Evolutionary conservation across 2,797 vertebrate genomes (phyloP).

Genomic region (Lemur catta): DNA sequence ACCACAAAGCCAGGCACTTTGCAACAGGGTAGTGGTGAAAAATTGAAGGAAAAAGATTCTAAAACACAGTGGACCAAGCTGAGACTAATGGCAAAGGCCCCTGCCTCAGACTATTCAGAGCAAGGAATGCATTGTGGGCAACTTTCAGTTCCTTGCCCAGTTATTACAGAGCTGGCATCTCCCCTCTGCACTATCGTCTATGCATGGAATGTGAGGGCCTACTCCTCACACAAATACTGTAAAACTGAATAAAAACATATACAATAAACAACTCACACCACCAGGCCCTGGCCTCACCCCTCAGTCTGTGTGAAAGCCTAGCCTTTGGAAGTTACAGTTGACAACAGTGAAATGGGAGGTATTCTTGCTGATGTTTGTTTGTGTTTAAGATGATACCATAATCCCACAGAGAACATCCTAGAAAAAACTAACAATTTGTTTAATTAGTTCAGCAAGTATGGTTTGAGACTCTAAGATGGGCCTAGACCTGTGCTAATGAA

Average conservation of each 20-base stretch:
- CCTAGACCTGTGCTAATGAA: not conserved
- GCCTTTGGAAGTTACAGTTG: not conserved
- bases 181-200: conserved; percentile 30
- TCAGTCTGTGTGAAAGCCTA: conserved; percentile 36
- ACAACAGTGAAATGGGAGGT: conserved; percentile 24
- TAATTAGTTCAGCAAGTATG: not conserved
- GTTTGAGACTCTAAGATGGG: not conserved
- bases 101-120: conserved; percentile 61
- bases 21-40: conserved; percentile 53
- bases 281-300: conserved; percentile 2
- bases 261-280: conserved; percentile 33
- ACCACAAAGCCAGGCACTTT: conserved; percentile 57
- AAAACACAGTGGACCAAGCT: conserved; percentile 51
- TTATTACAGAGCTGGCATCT: conserved; percentile 53
- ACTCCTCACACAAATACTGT: conserved; percentile 43
- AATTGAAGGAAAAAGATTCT: conserved; percentile 62
- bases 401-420: not conserved
- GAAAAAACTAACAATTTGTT: not conserved
- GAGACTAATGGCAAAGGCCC: conserved; percentile 55
- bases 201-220: conserved; percentile 49
- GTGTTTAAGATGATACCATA: conserved; percentile 46
- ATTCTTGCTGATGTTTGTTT: not conserved
- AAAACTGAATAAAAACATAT: conserved; percentile 55
- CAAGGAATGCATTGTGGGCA: conserved; percentile 62
- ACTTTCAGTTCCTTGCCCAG: conserved; percentile 2